Evolutionary conservation across 1,140 invertebrate genomes (phyloP).

Genomic region (Helicoverpa zea): DNA sequence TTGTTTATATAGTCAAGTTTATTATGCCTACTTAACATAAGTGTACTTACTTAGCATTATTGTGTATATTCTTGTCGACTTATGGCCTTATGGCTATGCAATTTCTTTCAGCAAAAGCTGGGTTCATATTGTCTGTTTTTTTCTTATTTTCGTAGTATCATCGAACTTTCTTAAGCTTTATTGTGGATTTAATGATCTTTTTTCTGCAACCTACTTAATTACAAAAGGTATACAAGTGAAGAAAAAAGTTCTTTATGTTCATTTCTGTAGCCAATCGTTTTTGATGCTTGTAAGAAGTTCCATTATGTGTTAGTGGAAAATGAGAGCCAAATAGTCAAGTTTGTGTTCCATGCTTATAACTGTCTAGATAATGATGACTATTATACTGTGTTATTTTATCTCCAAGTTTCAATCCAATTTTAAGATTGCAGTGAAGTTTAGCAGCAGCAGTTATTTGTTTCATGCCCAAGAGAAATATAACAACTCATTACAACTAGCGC

Average conservation of each 20-base stretch:
- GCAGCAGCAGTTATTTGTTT: constrained; percentile 23
- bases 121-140: neutral
- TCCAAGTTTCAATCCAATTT: constrained; percentile 19
- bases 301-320: neutral
- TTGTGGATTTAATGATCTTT: constrained; percentile 4
- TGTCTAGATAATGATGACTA: neutral
- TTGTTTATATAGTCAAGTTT: constrained; percentile 47
- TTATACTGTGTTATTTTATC: neutral
- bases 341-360: neutral
- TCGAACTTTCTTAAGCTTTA: neutral
- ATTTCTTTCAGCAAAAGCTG: constrained; percentile 7
- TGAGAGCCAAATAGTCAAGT: neutral
- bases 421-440: constrained; percentile 35
- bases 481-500: constrained; percentile 36
- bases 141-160: neutral
- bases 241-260: neutral
- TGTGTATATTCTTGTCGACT: constrained; percentile 33
- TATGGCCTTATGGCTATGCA: constrained; percentile 14
- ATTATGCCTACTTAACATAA: constrained; percentile 45
- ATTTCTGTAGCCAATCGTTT: neutral
- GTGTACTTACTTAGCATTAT: constrained; percentile 43
- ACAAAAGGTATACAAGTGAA: neutral
- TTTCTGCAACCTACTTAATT: neutral
- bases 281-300: neutral
- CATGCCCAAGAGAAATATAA: constrained; percentile 10